phyloP scores from a whole-genome alignment of 2,888 invertebrate genomes.

The Polymixis lichenea region DNA sequence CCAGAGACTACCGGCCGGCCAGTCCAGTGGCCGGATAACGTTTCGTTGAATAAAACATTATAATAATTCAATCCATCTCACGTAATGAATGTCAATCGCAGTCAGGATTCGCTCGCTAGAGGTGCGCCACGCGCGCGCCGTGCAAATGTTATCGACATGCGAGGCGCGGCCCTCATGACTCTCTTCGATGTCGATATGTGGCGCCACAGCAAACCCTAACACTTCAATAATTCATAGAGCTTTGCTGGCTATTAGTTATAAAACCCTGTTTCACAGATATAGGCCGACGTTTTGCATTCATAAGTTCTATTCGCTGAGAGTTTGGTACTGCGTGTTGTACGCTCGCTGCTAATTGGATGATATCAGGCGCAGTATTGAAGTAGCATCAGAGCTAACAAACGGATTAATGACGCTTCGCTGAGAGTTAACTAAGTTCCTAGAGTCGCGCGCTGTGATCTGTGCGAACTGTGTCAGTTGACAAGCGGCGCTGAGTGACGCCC shows the following conservation, averaged over 20 bases:
- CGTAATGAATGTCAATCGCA: slow-evolving; percentile 61
- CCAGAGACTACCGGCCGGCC: not conserved
- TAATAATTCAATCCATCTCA: slow-evolving; percentile 52
- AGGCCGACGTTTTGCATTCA: slow-evolving; percentile 1
- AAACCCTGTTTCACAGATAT: slow-evolving; percentile 21
- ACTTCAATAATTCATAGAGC: slow-evolving; percentile 52
- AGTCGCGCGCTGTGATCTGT: slow-evolving; percentile 11
- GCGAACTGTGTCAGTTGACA: not conserved
- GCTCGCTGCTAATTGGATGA: not conserved
- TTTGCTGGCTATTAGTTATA: slow-evolving; percentile 30
- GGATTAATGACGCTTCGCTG: slow-evolving; percentile 45
- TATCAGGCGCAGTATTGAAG: slow-evolving; percentile 29
- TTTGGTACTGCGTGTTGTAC: not conserved
- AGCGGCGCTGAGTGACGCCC: not conserved
- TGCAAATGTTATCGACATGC: slow-evolving; percentile 20
- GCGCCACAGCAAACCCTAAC: slow-evolving; percentile 20
- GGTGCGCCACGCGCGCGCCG: slow-evolving; percentile 5
- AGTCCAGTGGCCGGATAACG: not conserved
- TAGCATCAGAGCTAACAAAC: slow-evolving; percentile 38
- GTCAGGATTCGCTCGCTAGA: slow-evolving; percentile 20
- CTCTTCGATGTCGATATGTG: slow-evolving; percentile 42
- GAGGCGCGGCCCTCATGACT: slow-evolving; percentile 24
- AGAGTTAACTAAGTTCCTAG: slow-evolving; percentile 29
- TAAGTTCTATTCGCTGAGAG: not conserved
- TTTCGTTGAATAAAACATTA: slow-evolving; percentile 55